phyloP scores from a whole-genome alignment of 2,888 invertebrate species.

The Pyrgus malvae region DNA sequence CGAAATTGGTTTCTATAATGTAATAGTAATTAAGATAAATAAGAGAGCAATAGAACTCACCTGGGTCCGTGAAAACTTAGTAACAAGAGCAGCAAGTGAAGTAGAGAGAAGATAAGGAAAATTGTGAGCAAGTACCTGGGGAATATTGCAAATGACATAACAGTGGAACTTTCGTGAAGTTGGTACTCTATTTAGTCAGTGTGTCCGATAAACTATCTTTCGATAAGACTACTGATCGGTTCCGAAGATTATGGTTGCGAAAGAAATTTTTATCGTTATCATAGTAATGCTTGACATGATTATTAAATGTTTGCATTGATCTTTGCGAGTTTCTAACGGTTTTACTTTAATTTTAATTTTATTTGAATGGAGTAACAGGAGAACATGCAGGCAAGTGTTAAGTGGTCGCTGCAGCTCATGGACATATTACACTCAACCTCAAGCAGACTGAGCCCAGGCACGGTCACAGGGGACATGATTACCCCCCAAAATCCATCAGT shows the following conservation, averaged over 20 bases:
- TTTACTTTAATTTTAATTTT: background rate
- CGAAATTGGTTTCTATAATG: too few species aligned
- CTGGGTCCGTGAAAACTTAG: background rate
- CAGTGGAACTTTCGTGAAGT: constrained; percentile 8
- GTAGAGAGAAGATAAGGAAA: background rate
- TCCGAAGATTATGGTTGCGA: background rate
- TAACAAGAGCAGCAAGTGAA: constrained; percentile 6
- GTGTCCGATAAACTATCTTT: constrained; percentile 17
- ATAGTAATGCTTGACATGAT: background rate
- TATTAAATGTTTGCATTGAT: constrained; percentile 2
- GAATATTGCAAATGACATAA: constrained; percentile 14
- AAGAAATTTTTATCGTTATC: constrained; percentile 11
- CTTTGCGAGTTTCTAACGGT: background rate
- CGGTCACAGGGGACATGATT: too few species aligned
- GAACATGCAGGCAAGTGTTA: too few species aligned
- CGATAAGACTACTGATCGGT: constrained; percentile 7
- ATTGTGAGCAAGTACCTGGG: constrained; percentile 5
- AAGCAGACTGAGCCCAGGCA: too few species aligned
- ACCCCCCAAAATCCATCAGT: too few species aligned
- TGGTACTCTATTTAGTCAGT: background rate
- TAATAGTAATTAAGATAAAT: too few species aligned
- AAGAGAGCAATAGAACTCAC: too few species aligned
- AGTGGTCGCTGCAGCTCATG: too few species aligned
- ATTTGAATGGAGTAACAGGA: too few species aligned
- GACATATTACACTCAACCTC: too few species aligned